Conservation (phyloP, 2,113 vertebrate genomes). For the Takifugu bimaculatus region DNA sequence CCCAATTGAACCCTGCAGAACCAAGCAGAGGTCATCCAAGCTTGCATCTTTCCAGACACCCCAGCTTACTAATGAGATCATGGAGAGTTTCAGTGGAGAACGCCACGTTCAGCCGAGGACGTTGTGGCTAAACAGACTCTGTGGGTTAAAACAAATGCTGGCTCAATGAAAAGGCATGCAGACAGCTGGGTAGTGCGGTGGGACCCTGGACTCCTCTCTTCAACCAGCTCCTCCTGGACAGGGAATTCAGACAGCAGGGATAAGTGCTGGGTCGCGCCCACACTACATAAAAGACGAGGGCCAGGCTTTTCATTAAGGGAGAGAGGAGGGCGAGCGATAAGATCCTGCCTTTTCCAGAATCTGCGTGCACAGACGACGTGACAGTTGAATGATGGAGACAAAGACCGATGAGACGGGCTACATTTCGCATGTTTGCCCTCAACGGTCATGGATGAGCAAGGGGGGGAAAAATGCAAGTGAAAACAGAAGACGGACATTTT, state of each 20-base stretch:
- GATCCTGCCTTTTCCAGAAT: slow-evolving; percentile 7
- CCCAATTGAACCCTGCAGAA: no score
- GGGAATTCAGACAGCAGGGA: slow-evolving; percentile 20
- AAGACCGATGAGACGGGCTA: slow-evolving; percentile 2
- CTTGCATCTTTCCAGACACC: slow-evolving; percentile 13
- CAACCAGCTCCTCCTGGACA: slow-evolving; percentile 7
- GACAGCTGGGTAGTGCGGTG: slow-evolving; percentile 34
- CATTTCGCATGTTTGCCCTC: slow-evolving; percentile 40
- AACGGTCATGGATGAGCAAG: slow-evolving; percentile 30
- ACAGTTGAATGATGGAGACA: background rate
- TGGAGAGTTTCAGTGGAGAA: slow-evolving; percentile 22
- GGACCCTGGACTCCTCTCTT: slow-evolving; percentile 13
- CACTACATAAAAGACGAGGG: slow-evolving; percentile 22
- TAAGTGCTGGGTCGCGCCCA: slow-evolving; percentile 4
- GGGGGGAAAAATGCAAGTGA: slow-evolving; percentile 29
- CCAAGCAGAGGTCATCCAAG: slow-evolving; percentile 19
- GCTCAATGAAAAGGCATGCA: slow-evolving; percentile 27
- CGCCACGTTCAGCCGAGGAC: slow-evolving; percentile 8
- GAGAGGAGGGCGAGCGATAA: slow-evolving; percentile 31
- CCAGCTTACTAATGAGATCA: slow-evolving; percentile 28
- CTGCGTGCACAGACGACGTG: background rate
- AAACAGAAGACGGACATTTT: slow-evolving; percentile 20
- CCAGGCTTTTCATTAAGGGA: slow-evolving; percentile 32
- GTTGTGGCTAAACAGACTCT: slow-evolving; percentile 4
- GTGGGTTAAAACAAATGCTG: background rate